phyloP scores from a whole-genome alignment of 2,797 vertebrate genomes.

The Luscinia luscinia region DNA sequence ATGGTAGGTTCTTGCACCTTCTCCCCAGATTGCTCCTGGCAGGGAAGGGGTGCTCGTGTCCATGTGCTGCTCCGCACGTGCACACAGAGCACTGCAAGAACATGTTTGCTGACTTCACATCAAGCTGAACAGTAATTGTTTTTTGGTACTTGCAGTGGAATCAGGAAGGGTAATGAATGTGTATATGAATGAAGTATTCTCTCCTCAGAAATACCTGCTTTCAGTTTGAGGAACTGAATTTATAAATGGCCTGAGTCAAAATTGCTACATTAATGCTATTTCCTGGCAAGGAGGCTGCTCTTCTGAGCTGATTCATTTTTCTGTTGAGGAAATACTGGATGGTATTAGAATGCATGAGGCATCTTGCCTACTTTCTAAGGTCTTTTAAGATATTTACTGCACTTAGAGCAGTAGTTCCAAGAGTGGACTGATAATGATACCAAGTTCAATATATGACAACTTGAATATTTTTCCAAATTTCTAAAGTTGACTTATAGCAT shows the following conservation, averaged over 20 bases:
- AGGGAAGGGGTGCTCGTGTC: neutral
- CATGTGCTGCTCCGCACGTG: accelerated
- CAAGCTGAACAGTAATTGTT: neutral
- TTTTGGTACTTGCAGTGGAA: neutral
- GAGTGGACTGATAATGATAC: neutral
- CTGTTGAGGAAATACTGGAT: neutral
- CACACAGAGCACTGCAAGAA: accelerated
- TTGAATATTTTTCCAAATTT: neutral
- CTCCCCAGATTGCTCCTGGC: neutral
- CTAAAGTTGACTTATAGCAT: neutral
- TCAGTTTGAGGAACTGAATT: neutral
- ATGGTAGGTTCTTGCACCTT: constrained; percentile 77
- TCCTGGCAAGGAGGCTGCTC: neutral
- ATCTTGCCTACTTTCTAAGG: constrained; percentile 8
- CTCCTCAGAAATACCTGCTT: neutral
- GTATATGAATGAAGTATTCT: neutral
- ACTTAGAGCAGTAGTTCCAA: neutral
- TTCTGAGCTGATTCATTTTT: constrained; percentile 4
- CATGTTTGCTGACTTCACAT: neutral
- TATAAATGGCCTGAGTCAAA: neutral
- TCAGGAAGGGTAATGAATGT: neutral
- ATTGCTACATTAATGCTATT: neutral
- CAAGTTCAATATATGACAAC: neutral
- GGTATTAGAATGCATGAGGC: constrained; percentile 7
- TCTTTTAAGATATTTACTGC: neutral